phyloP scores from a whole-genome alignment of 2,113 vertebrate genomes.

The Forbesichthys agassizii region DNA sequence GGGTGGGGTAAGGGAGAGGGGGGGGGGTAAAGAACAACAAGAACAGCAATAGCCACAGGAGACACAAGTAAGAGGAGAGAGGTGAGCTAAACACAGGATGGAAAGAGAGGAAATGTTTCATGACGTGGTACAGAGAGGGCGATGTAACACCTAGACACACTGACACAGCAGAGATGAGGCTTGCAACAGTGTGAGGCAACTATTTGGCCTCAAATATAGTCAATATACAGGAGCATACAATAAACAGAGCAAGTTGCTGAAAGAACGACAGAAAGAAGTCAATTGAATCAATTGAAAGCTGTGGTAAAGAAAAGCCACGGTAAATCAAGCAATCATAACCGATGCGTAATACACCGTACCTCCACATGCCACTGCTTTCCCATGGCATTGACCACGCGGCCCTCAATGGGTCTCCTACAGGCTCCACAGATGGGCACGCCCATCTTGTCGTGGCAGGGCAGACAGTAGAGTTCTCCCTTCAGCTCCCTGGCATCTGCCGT shows the following conservation, averaged over 20 bases:
- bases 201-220: neutral
- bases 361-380: conserved; percentile 99
- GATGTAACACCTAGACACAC: neutral
- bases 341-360: conserved; percentile 69
- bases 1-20: conserved; percentile 2
- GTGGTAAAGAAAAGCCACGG: too few relatives aligned
- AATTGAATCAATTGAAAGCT: too few relatives aligned
- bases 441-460: conserved; percentile 99
- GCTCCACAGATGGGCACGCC: conserved; percentile 96
- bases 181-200: conserved; percentile 12
- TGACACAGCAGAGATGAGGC: conserved; percentile 32
- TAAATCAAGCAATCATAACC: neutral
- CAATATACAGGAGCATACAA: neutral
- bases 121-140: neutral
- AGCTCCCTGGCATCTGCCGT: conserved; percentile 94
- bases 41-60: conserved; percentile 1
- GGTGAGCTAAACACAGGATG: neutral
- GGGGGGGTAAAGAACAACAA: conserved; percentile 3
- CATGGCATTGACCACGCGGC: conserved; percentile 97
- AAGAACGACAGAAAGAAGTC: neutral
- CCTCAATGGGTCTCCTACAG: conserved; percentile 94
- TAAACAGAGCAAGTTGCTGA: neutral
- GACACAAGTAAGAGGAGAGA: conserved; percentile 2
- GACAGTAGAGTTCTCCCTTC: conserved; percentile 94
- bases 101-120: neutral